phyloP scores from a whole-genome alignment of 2,888 invertebrate species.

The Entomobrya multifasciata region DNA sequence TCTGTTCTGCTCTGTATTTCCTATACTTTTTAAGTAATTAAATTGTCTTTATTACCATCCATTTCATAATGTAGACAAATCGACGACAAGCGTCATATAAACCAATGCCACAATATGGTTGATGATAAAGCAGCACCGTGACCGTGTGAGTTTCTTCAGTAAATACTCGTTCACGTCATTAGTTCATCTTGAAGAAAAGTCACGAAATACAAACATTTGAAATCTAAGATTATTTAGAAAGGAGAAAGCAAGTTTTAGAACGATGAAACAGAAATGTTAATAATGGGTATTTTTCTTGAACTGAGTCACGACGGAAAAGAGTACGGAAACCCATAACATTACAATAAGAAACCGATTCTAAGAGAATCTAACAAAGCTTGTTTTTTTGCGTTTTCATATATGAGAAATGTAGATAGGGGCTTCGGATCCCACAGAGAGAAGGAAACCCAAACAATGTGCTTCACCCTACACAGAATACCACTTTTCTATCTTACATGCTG shows the following conservation, averaged over 20 bases:
- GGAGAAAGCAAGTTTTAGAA: neutral
- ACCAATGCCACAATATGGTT: neutral
- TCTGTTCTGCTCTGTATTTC: too few species aligned
- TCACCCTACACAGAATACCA: neutral
- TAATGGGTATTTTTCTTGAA: neutral
- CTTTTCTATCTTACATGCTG: neutral
- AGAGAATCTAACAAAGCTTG: neutral
- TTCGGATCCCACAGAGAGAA: conserved; percentile 9
- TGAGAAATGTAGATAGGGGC: neutral
- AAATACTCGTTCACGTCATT: too few species aligned
- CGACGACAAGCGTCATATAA: neutral
- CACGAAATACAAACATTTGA: neutral
- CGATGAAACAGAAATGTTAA: neutral
- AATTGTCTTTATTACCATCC: too few species aligned
- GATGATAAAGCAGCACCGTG: too few species aligned
- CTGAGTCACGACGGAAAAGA: conserved; percentile 11
- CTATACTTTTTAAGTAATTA: too few species aligned
- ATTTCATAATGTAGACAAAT: neutral
- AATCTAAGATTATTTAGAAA: neutral
- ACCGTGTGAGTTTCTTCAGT: too few species aligned
- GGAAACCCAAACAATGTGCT: conserved; percentile 10
- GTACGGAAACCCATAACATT: conserved; percentile 43
- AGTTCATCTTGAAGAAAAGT: neutral
- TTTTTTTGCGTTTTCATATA: neutral
- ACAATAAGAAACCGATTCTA: conserved; percentile 48